Evolutionary conservation across 2,888 invertebrate species (phyloP).

Genomic region (Cataglyphis rosenhaueri): DNA sequence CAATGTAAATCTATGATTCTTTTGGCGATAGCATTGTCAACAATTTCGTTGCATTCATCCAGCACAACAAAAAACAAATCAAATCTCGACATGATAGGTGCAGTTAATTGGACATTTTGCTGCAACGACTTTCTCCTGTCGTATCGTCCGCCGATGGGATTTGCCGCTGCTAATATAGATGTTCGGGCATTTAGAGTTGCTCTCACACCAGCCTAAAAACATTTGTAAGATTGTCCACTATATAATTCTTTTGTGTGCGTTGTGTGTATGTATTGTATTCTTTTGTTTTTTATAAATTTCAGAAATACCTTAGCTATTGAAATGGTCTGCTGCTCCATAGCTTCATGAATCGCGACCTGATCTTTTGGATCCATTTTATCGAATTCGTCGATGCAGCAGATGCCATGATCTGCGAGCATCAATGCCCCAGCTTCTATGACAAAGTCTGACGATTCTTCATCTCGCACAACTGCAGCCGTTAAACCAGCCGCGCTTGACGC

Average conservation of each 20-base stretch:
- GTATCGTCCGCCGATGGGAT: conserved; percentile 98
- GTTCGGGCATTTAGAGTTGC: conserved; percentile 99
- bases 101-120: conserved; percentile 96
- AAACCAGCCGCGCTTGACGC: conserved; percentile 99
- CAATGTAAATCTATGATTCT: conserved; percentile 98
- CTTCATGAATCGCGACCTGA: conserved; percentile 99
- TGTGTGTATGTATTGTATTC: no score
- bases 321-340: conserved; percentile 99
- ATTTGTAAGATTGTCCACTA: background rate
- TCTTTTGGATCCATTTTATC: conserved; percentile 99
- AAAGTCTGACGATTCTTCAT: conserved; percentile 99
- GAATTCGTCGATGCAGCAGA: conserved; percentile 99
- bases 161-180: conserved; percentile 99
- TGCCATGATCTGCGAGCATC: conserved; percentile 99
- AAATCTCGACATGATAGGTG: conserved; percentile 99
- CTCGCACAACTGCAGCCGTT: conserved; percentile 99
- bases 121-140: conserved; percentile 97
- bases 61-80: conserved; percentile 99
- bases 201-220: conserved; percentile 93
- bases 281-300: background rate
- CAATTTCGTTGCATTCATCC: conserved; percentile 97
- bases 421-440: conserved; percentile 99
- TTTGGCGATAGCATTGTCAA: conserved; percentile 98
- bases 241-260: background rate
- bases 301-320: conserved; percentile 95